A percentile compares a stretch with the other conserved stretches of the same genome.
Evolutionary conservation across 2,113 vertebrate species (phyloP).

Genomic region (Furnarius figulus): DNA sequence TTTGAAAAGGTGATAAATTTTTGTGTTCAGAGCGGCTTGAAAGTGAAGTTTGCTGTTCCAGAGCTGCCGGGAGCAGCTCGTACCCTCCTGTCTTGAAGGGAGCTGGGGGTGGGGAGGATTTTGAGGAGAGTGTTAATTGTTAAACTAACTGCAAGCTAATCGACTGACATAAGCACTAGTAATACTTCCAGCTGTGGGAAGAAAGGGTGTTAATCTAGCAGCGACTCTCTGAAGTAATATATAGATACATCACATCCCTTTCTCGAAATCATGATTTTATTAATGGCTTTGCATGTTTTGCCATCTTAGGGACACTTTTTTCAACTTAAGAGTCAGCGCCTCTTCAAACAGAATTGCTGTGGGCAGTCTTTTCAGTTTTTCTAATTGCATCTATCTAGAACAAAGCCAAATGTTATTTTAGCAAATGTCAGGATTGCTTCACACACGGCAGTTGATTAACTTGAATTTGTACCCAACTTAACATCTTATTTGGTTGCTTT

Average conservation of each 20-base stretch:
- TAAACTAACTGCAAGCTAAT: background rate
- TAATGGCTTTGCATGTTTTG: background rate
- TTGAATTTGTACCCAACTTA: background rate
- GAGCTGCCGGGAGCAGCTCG: background rate
- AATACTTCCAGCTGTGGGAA: background rate
- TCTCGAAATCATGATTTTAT: background rate
- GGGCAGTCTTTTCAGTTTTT: background rate
- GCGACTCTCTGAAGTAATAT: background rate
- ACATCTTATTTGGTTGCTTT: background rate
- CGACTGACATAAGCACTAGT: background rate
- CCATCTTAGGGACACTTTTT: background rate
- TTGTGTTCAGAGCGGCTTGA: background rate
- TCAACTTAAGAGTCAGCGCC: background rate
- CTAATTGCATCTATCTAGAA: background rate
- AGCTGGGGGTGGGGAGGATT: background rate
- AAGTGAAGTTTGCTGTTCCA: background rate
- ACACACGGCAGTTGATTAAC: background rate
- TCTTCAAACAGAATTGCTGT: background rate
- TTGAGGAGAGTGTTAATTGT: background rate
- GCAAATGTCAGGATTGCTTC: background rate
- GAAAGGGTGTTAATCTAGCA: background rate
- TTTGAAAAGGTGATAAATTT: background rate
- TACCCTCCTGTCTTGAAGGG: background rate
- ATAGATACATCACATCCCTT: background rate
- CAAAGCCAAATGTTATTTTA: background rate